Conservation (phyloP, 92 coral and sea anemone species). For the Galaxea fascicularis region DNA sequence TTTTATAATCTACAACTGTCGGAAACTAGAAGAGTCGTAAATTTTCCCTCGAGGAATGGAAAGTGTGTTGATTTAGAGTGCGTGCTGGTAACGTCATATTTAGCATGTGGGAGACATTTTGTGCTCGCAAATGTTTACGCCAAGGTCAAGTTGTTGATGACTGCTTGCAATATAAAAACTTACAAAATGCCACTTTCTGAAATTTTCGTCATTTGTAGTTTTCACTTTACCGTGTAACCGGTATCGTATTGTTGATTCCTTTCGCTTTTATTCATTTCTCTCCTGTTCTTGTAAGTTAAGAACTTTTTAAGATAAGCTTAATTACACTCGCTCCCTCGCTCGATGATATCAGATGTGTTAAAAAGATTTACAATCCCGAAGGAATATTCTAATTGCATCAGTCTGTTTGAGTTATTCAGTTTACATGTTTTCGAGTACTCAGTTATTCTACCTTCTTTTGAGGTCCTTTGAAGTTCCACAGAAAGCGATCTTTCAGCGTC, state of each 20-base stretch:
- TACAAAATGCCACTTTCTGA: not conserved
- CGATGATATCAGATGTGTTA: slow-evolving; percentile 28
- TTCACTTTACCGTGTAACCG: not conserved
- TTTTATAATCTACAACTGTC: not conserved
- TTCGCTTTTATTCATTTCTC: slow-evolving; percentile 11
- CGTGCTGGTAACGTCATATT: slow-evolving; percentile 21
- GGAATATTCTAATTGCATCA: slow-evolving; percentile 14
- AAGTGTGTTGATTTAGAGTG: not conserved
- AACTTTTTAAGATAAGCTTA: not conserved
- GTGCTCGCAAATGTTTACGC: slow-evolving; percentile 26
- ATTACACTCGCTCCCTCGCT: not conserved
- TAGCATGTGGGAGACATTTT: slow-evolving; percentile 30
- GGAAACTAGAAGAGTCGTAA: not conserved
- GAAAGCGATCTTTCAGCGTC: not conserved
- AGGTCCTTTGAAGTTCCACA: not conserved
- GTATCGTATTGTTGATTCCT: not conserved
- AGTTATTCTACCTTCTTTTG: not conserved
- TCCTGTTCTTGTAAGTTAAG: not conserved
- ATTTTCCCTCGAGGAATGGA: not conserved
- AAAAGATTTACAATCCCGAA: not conserved
- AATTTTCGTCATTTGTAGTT: not conserved
- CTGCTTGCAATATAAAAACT: slow-evolving; percentile 11
- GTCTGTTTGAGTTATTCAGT: not conserved
- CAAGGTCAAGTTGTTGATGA: slow-evolving; percentile 18
- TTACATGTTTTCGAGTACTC: not conserved